Evolutionary conservation across 92 coral and sea anemone species (phyloP).

Genomic region (Actinernus sp.): DNA sequence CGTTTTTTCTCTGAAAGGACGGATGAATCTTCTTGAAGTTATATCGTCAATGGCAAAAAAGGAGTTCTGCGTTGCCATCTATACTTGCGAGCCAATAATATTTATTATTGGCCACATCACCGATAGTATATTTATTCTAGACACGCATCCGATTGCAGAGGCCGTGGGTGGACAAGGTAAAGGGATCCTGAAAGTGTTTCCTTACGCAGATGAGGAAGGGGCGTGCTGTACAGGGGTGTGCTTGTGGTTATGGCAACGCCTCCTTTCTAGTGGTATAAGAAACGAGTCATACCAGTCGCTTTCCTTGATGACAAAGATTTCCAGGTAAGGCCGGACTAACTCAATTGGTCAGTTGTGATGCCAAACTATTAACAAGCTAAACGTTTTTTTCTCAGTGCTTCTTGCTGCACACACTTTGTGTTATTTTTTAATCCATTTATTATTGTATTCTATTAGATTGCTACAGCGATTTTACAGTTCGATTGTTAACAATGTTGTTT

Average conservation of each 20-base stretch:
- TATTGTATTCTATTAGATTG: too few species aligned
- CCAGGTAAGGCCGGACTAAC: background rate
- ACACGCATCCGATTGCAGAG: constrained; percentile 10
- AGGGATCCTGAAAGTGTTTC: constrained; percentile 11
- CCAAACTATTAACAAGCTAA: too few species aligned
- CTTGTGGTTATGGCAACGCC: constrained; percentile 17
- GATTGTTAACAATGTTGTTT: too few species aligned
- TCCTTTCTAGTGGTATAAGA: background rate
- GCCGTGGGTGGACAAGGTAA: constrained; percentile 13
- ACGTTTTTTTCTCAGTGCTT: too few species aligned
- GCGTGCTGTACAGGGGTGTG: constrained; percentile 1
- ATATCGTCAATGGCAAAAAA: background rate
- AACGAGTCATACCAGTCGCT: constrained; percentile 15
- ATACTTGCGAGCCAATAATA: constrained; percentile 11
- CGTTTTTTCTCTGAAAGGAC: constrained; percentile 10
- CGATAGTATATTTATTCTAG: constrained; percentile 7
- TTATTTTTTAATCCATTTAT: too few species aligned
- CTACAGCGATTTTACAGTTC: too few species aligned
- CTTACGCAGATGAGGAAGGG: background rate
- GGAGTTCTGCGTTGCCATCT: constrained; percentile 10
- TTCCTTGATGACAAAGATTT: constrained; percentile 8
- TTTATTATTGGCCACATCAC: background rate
- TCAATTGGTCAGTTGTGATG: too few species aligned
- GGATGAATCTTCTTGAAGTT: background rate
- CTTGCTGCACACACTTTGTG: too few species aligned